Base-by-base conservation (phyloP, 2,888 invertebrate genomes). In the Orthosia gracilis region DNA sequence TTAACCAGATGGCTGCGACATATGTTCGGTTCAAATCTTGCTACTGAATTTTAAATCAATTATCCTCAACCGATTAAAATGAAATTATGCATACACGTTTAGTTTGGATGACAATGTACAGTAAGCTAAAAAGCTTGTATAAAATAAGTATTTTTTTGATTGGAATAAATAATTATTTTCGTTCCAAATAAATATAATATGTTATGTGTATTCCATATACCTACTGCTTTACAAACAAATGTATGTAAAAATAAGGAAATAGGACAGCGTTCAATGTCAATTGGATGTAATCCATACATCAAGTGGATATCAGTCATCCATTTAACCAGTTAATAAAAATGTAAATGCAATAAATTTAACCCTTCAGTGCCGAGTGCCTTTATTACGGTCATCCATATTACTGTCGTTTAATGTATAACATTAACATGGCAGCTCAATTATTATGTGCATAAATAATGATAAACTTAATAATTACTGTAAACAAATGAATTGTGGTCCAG, bases 301-400 rank as follows among this genome's bases (percentile, higher is more conserved):
- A 49, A 67, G 73, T 47, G 54, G 23, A 50, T 78, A 78, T 67
- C 73, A 68, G 57, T 49, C 52, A 75, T 68, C 76, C 61, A 68
- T 57, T 63, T 45, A 71, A 69, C 61, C 68, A 71, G 76, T 68
- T 80, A 26, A 80, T 80, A 80, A 80, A 80, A 80, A 80, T 80
- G 76, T 76, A 66, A 80, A 76, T 80, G 57, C 68, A 65, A 80
- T 76, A 71, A 65, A 80, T 80, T 80, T 61, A 76, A 71, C 80
- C 52, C 68, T 68, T 18, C 59, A 69, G 67, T 61, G 71, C 57
- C 64, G 80, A 76, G 57, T 68, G 55, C 59, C 58, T 21, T 74
- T 68, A 71, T 80, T 76, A 69, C 49, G n/a, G 57, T 11, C 50
- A 54, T 66, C 21, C 45, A n/a, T 72, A 80, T 68, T 66, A 76